These are phyloP conservation scores for Orthonevra nobilis DNA, from an alignment of 2,888 invertebrate genomes.

Conservation along the genomic window DNA sequence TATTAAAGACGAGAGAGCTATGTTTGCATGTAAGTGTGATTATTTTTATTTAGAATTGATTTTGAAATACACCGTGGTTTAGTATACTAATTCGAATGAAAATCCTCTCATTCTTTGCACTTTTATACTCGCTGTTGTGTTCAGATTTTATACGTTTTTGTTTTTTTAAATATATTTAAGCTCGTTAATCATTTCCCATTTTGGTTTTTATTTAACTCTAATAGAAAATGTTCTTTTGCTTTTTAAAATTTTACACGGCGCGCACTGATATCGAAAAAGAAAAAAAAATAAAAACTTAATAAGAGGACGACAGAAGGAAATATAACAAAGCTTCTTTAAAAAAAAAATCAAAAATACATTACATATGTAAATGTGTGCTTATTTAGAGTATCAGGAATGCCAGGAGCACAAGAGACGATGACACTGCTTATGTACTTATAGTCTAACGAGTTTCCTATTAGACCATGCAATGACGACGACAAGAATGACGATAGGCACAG, in stretches of 20 bases:
- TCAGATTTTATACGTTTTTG: background rate
- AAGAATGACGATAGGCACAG: constrained; percentile 43
- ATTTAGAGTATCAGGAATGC: background rate
- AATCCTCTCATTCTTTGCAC: constrained; percentile 10
- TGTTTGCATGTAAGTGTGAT: constrained; percentile 20
- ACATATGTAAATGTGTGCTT: constrained; percentile 9
- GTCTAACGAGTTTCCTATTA: constrained; percentile 60
- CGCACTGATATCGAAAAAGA: too few species aligned
- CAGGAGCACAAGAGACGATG: constrained; percentile 22
- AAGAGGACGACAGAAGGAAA: constrained; percentile 5
- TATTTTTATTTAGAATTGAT: constrained; percentile 53
- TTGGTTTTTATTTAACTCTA: constrained; percentile 11
- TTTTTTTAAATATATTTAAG: background rate
- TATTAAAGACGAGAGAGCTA: too few species aligned
- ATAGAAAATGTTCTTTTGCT: constrained; percentile 14
- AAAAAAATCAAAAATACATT: constrained; percentile 27
- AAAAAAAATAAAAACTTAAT: constrained; percentile 20
- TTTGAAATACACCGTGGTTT: constrained; percentile 45
- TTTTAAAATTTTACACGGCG: constrained; percentile 14
- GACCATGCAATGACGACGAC: constrained; percentile 34
- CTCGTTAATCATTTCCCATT: constrained; percentile 1
- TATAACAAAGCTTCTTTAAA: constrained; percentile 27
- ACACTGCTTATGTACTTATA: constrained; percentile 63
- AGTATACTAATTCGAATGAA: constrained; percentile 27
- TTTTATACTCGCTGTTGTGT: constrained; percentile 19